Base-by-base conservation (phyloP, 2,113 vertebrate species). In the Uria lomvia region DNA sequence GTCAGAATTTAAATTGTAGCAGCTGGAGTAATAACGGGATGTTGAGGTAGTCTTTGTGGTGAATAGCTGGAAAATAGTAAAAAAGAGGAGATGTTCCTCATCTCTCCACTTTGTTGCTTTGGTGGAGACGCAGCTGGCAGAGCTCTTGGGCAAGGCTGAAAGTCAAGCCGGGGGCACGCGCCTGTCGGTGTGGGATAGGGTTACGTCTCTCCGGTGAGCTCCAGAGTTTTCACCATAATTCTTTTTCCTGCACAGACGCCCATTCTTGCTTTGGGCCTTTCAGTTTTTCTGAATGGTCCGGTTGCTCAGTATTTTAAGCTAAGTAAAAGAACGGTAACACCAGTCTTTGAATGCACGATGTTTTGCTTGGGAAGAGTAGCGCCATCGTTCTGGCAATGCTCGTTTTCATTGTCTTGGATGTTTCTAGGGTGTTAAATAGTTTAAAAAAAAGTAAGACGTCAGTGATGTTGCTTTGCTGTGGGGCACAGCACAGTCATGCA, bases 131-230 rank as follows among this genome's bases (percentile, higher is more conserved):
- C 49, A 29, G 30, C 34, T 43, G 42, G 45, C 38, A 43, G 9
- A n/a, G 58, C 18, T 40, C 38, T 71, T 21, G 23, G 1, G 27
- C 32, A 43, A 68, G 62, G 42, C 19, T 79, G 36, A 22, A 42
- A 36, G 45, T 56, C 34, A 32, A 34, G 24, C 20, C 32, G 27
- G 30, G 7, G 75, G 38, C 52, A 16, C 14, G 1, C 8, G 14
- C 0, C 2, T 32, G n/a, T 16, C 7, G 52, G 20, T 45, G 43
- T 47, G 50, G 6, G 6, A 5, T 4, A 11, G 65, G 65, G 14
- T 60, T 38, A 42, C 5, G 38, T 55, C 58, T 43, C 26, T 49
- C 19, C 32, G 24, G 15, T 20, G 8, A 36, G 65, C 59, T 83
- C 59, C 30, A 7, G 50, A 36, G 8, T 84, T 47, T 66, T 78